Conservation (phyloP, 2,113 vertebrate genomes). For the Myotis brandtii region DNA sequence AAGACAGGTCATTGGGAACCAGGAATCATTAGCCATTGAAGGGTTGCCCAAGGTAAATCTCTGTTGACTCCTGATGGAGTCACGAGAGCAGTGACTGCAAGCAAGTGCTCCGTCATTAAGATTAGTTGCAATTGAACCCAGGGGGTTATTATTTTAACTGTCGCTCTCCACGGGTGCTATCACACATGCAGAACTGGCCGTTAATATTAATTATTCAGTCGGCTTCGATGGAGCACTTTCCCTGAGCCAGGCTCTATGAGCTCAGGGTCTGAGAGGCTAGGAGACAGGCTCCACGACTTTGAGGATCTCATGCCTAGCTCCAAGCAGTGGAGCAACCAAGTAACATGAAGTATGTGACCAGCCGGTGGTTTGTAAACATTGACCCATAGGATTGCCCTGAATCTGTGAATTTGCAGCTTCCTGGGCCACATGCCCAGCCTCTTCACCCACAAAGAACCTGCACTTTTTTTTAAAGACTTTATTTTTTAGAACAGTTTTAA, state of each 20-base stretch:
- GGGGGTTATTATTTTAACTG: conserved; percentile 33
- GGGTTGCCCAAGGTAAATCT: not conserved
- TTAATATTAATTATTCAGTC: conserved; percentile 28
- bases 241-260: not conserved
- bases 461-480: not conserved
- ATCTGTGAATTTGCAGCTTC: not conserved
- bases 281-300: not conserved
- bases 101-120: conserved; percentile 54
- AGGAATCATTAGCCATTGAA: not conserved
- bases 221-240: not conserved
- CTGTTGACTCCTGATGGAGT: not conserved
- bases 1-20: not conserved
- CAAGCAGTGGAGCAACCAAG: not conserved
- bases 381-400: not conserved
- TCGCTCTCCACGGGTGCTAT: not conserved
- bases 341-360: not conserved
- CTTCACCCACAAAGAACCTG: not conserved
- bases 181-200: not conserved
- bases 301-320: not conserved
- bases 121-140: conserved; percentile 40
- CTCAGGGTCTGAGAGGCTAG: not conserved
- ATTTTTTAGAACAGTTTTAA: conserved; percentile 15
- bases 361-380: not conserved
- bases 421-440: not conserved
- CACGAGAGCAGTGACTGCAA: not conserved